phyloP scores from a whole-genome alignment of 1,140 invertebrate species.

The Trinorchestia longiramus region DNA sequence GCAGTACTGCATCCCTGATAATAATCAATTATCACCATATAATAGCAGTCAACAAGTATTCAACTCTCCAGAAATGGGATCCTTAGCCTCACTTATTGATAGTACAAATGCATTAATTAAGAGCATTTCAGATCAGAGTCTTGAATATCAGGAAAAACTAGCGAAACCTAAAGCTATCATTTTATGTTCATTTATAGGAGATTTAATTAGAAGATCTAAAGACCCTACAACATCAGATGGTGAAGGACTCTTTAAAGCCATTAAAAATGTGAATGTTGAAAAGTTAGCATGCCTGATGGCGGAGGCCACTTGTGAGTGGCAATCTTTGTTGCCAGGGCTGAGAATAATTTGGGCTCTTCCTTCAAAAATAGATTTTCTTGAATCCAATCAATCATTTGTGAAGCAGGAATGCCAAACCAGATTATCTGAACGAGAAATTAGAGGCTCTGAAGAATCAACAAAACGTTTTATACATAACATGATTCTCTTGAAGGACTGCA shows the following conservation, averaged over 20 bases:
- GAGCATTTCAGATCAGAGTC: neutral
- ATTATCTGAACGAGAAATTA: constrained; percentile 26
- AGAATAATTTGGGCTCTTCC: constrained; percentile 26
- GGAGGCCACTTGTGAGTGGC: neutral
- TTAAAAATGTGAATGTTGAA: neutral
- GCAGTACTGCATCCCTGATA: neutral
- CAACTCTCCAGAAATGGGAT: neutral
- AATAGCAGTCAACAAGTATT: neutral
- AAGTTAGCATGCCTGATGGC: neutral
- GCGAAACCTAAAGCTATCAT: constrained; percentile 18
- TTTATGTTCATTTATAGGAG: neutral
- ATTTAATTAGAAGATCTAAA: neutral
- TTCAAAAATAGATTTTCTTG: neutral
- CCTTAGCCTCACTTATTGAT: neutral
- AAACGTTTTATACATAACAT: neutral
- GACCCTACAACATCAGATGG: neutral
- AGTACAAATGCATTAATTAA: neutral
- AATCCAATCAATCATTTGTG: neutral
- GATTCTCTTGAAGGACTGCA: neutral
- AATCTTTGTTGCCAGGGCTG: neutral
- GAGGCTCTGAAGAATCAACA: constrained; percentile 33
- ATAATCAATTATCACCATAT: neutral
- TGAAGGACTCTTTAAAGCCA: constrained; percentile 18
- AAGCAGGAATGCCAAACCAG: neutral
- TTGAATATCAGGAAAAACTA: neutral